Evolutionary conservation across 2,888 invertebrate genomes (phyloP).

Genomic region (Mallateleia sp.): DNA sequence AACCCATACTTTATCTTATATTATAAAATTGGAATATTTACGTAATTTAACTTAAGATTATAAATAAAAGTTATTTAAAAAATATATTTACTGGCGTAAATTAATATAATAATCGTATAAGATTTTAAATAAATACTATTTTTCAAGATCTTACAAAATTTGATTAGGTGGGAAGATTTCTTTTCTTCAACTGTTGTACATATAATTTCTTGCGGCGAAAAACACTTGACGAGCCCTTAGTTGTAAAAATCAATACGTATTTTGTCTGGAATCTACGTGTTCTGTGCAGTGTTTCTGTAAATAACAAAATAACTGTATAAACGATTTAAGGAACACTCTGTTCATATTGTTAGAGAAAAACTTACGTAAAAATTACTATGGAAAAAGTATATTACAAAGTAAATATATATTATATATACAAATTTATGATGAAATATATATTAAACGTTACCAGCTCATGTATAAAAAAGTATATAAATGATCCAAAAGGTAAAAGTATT

Average conservation of each 20-base stretch:
- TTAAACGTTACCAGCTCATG: constrained; percentile 61
- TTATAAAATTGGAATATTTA: no score
- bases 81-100: no score
- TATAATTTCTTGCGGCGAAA: constrained; percentile 20
- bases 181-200: constrained; percentile 20
- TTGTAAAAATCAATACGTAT: constrained; percentile 31
- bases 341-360: constrained; percentile 55
- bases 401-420: constrained; percentile 64
- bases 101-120: no score
- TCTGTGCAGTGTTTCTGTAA: constrained; percentile 57
- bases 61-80: no score
- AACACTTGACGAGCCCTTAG: constrained; percentile 10
- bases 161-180: neutral
- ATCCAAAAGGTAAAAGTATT: constrained; percentile 27
- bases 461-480: constrained; percentile 53
- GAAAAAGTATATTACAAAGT: constrained; percentile 48
- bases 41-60: no score
- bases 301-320: constrained; percentile 66
- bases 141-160: neutral
- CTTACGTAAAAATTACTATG: constrained; percentile 32
- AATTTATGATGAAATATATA: constrained; percentile 64
- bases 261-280: constrained; percentile 40
- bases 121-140: no score
- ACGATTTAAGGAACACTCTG: constrained; percentile 45
- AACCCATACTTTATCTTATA: no score